Evolutionary conservation across 2,113 vertebrate genomes (phyloP).

Genomic region (Mesitornis unicolor): DNA sequence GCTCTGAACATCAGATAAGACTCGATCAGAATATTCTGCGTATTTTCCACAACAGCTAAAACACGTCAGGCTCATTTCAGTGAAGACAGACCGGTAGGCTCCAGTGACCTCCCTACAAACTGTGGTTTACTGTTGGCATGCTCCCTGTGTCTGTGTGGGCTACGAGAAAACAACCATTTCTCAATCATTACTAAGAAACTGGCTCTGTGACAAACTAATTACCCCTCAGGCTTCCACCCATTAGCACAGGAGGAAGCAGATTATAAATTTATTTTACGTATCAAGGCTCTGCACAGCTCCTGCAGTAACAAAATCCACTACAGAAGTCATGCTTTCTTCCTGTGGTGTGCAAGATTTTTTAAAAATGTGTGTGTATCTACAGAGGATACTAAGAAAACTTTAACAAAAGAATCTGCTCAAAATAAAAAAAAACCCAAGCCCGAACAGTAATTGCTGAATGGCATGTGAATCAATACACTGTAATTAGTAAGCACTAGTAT

Average conservation of each 20-base stretch:
- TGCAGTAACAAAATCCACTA: background rate
- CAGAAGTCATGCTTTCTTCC: background rate
- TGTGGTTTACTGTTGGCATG: background rate
- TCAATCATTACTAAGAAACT: constrained; percentile 31
- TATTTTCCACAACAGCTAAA: background rate
- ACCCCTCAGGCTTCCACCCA: background rate
- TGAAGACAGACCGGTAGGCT: background rate
- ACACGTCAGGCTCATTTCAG: background rate
- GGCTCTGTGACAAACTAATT: constrained; percentile 27
- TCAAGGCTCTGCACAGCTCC: background rate
- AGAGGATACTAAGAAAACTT: background rate
- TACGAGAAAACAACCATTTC: background rate
- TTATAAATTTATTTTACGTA: background rate
- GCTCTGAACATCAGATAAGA: background rate
- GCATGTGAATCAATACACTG: background rate
- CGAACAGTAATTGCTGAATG: background rate
- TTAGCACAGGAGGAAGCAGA: constrained; percentile 37
- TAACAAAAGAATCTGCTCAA: background rate
- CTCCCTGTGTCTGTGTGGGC: background rate
- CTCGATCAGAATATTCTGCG: background rate
- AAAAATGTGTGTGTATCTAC: background rate
- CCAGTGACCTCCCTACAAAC: background rate
- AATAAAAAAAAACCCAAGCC: background rate
- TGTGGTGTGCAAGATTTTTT: background rate
- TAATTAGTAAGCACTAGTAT: background rate